These are phyloP conservation scores for Ranitomeya imitator DNA, from an alignment of 2,113 vertebrate species.

Conservation along the genomic window DNA sequence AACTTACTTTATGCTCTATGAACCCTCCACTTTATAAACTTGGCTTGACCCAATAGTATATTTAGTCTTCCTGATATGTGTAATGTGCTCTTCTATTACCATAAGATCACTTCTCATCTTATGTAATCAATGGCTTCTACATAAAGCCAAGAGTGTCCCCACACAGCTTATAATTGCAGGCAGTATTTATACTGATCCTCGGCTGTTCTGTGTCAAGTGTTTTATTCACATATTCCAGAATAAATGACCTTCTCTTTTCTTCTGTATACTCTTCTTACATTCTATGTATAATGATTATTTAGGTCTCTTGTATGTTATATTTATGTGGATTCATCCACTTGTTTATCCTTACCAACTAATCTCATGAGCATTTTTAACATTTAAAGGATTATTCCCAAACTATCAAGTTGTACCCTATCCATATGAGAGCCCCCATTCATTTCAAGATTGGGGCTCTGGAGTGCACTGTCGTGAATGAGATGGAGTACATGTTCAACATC, in stretches of 20 bases:
- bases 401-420: too few species aligned
- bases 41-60: conserved; percentile 7
- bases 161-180: background rate
- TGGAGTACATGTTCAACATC: too few species aligned
- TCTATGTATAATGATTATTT: background rate
- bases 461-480: too few species aligned
- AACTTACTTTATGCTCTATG: background rate
- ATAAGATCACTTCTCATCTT: conserved; percentile 32
- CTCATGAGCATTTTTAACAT: background rate
- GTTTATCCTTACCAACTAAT: background rate
- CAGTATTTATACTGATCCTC: conserved; percentile 4
- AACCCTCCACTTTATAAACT: background rate
- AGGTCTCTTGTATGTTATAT: background rate
- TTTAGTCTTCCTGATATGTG: background rate
- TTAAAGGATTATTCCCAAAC: background rate
- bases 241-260: background rate
- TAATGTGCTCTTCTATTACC: conserved; percentile 22
- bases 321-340: background rate
- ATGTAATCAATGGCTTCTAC: conserved; percentile 42
- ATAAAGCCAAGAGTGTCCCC: conserved; percentile 10
- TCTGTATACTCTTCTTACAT: background rate
- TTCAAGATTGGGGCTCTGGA: too few species aligned
- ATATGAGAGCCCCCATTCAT: too few species aligned
- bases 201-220: conserved; percentile 12
- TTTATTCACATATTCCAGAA: conserved; percentile 5